Percentiles rank a stretch among this genome's conserved stretches.
These are phyloP conservation scores for Campylomormyrus tamandua DNA, from an alignment of 2,113 vertebrate species.

Conservation along the genomic window DNA sequence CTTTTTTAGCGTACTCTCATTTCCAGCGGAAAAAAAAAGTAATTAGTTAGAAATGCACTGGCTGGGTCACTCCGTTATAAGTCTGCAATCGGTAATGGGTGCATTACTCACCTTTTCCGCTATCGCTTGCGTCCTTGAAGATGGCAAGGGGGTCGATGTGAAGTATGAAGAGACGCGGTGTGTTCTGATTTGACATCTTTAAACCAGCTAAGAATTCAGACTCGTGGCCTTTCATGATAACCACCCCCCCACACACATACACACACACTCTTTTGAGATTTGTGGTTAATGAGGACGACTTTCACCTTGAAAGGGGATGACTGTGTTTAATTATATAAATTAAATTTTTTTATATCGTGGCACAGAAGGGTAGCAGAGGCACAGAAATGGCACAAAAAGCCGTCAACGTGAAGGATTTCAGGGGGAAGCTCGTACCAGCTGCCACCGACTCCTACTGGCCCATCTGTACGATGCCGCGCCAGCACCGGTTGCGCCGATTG, in stretches of 20 bases:
- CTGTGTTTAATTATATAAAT: not conserved
- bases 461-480: not conserved
- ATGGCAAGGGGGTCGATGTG: not conserved
- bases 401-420: conserved; percentile 2
- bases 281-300: not conserved
- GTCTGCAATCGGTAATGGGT: not conserved
- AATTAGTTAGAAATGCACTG: not conserved
- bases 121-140: not conserved
- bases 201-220: not conserved
- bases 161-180: not conserved
- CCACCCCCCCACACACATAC: not conserved
- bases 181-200: not conserved
- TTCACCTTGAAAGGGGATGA: conserved; percentile 8
- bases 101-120: not conserved
- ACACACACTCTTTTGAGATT: not conserved
- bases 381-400: not conserved
- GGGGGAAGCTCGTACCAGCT: not conserved
- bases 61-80: not conserved
- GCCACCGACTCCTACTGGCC: not conserved
- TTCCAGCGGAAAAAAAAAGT: not conserved
- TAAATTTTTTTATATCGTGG: not conserved
- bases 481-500: too few relatives aligned
- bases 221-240: not conserved
- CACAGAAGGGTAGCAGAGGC: not conserved
- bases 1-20: conserved; percentile 14